Base-by-base conservation (phyloP, 2,888 invertebrate species). In the Hemaris fuciformis region DNA sequence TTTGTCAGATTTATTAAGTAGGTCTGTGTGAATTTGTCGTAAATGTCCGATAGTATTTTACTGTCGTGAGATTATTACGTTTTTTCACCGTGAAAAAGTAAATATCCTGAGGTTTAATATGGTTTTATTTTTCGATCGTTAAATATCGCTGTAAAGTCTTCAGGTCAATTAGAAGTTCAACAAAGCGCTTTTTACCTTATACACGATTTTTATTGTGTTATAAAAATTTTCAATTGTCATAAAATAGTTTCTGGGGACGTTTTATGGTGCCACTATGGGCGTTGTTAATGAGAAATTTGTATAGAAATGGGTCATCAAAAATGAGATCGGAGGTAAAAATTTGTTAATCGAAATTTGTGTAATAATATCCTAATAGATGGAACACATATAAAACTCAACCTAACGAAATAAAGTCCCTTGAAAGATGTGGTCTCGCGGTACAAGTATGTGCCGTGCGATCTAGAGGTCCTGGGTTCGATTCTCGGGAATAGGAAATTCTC, bases 1-100 rank as follows among this genome's bases (percentile, higher is more conserved):
- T 48, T 84, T 87, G 89, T 89, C 88, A 88, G 89, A 89, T 90
- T 89, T 89, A 87, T 88, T 86, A 85, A 87, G 87, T 88, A 87
- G 82, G 82, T 82, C 85, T 85, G 88, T 88, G 88, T 89, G 87
- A 85, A 91, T 88, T 89, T 84, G 87, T 89, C 89, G 87, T 91
- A 89, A 91, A 90, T 46, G 89, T 90, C 89, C 78, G 75, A 87
- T 85, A 79, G 81, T 87, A 86, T 85, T 91, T 89, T 89, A 89
- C 80, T 74, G 83, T 83, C 78, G 67, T 79, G 77, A 80, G 83
- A 87, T 87, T 87, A 84, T 87, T 82, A 81, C 77, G 80, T 79
- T 80, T 80, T 79, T 84, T 53, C 53, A 31, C 7, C 18, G 27
- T 53, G 53, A 53, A 53, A 53, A 53, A 53, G 53, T 53, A 53